Percentiles rank a stretch among this genome's conserved stretches.
These are phyloP conservation scores for Phyllostomus discolor DNA, from an alignment of 2,113 vertebrate species.

Conservation along the genomic window DNA sequence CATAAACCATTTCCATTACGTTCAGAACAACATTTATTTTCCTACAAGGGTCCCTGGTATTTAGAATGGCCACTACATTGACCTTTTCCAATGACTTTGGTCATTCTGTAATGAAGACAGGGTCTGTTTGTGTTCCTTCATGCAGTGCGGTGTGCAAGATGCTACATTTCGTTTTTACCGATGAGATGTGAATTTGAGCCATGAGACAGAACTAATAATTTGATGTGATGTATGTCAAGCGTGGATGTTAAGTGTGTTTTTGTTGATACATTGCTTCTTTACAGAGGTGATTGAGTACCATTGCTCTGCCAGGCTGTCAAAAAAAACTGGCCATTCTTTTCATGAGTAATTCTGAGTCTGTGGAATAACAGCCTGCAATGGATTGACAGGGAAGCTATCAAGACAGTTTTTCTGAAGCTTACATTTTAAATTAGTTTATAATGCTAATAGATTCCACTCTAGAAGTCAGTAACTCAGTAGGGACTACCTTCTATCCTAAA, in stretches of 20 bases:
- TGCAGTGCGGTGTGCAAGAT: background rate
- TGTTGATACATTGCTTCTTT: background rate
- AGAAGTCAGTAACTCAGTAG: conserved; percentile 40
- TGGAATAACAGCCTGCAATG: background rate
- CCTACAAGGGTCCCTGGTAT: background rate
- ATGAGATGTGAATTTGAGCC: background rate
- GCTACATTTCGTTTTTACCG: background rate
- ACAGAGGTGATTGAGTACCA: background rate
- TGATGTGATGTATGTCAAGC: background rate
- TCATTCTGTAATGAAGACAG: background rate
- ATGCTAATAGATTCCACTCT: conserved; percentile 1
- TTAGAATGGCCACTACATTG: conserved; percentile 30
- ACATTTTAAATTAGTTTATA: conserved; percentile 32
- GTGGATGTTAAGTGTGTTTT: conserved; percentile 6
- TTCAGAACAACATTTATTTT: background rate
- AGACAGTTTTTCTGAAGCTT: conserved; percentile 64
- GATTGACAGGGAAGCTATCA: conserved; percentile 34
- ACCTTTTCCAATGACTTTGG: background rate
- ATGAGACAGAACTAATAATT: conserved; percentile 19
- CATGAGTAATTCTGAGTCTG: background rate
- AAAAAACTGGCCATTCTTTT: background rate
- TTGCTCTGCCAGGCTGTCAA: background rate
- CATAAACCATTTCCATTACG: background rate
- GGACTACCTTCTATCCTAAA: conserved; percentile 48
- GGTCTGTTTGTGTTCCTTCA: background rate